Base-by-base conservation (phyloP, 1,140 invertebrate genomes). In the Brachionus calyciflorus region DNA sequence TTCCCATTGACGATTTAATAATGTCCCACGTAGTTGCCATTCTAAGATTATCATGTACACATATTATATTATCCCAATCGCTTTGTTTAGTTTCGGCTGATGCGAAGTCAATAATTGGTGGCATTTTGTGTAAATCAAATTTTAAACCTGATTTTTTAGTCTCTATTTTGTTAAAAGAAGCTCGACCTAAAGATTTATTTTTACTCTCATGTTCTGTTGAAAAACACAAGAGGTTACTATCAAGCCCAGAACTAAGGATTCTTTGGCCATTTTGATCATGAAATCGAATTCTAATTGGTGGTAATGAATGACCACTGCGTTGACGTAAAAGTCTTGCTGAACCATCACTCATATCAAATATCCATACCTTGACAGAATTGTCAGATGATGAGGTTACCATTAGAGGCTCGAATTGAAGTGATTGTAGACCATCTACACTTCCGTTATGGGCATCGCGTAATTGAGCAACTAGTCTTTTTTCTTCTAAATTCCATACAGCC, bases 311-410 rank as follows among this genome's bases (percentile, higher is more conserved):
- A 28, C 94, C 95, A 85, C 92, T 88, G 83, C 93, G 82, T 65
- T 90, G 88, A 78, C 90, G 88, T n/a, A 96, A 84, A 48, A 96
- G 84, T 79, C 94, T 88, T 3, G 90, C 93, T 24, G 90, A 90
- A 21, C 92, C 92, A 88, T 97, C 94, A 26, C 92, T 87, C 87
- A 91, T 87, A 84, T 98, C 95, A 88, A 98, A 97, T 77, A 96
- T 94, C 91, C 95, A 98, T 55, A 94, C 85, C 85, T 96, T 97
- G 19, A 99, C 82, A n/a, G 93, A 91, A 86, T 99, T 99, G 82
- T 99, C 96, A 3, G 90, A 87, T 0, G 93, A 94, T 37, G 92
- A 93, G 1, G 94, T 93, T 2, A 96, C 89, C 81, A 98, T 87
- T 0, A 98, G 82, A 0, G 94, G 93, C 83, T 98, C 93, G 78